These are phyloP conservation scores for Haliclona indistincta DNA, from an alignment of 37 sponge, comb jelly and placozoan species.

Conservation along the genomic window DNA sequence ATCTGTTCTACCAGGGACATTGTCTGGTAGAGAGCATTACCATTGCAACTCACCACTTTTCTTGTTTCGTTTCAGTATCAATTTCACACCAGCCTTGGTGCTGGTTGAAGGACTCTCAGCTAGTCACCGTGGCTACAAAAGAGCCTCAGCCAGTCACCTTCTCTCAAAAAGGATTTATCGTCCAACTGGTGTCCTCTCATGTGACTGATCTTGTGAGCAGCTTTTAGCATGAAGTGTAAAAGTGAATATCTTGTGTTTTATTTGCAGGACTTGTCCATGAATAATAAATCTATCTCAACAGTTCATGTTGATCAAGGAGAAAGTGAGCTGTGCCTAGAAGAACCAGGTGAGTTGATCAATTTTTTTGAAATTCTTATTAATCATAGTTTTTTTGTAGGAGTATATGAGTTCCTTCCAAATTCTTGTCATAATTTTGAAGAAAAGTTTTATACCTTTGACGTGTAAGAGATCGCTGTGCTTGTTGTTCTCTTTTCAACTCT, in stretches of 20 bases:
- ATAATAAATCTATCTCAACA: not conserved
- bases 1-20: too few relatives aligned
- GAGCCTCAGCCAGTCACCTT: too few relatives aligned
- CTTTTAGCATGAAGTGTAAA: not conserved
- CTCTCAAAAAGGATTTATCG: not conserved
- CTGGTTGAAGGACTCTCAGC: too few relatives aligned
- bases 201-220: not conserved
- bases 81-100: too few relatives aligned
- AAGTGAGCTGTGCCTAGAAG: conserved; percentile 52
- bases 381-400: conserved; percentile 17
- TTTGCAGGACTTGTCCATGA: not conserved
- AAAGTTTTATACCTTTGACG: conserved; percentile 51
- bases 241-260: not conserved
- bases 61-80: too few relatives aligned
- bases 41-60: too few relatives aligned
- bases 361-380: not conserved
- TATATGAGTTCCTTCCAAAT: conserved; percentile 44
- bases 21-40: too few relatives aligned
- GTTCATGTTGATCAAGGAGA: conserved; percentile 1
- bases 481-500: too few relatives aligned
- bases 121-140: too few relatives aligned
- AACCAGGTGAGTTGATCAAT: conserved; percentile 36
- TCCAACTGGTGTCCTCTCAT: not conserved
- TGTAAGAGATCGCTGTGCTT: conserved; percentile 32
- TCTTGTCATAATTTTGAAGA: conserved; percentile 82